These are phyloP conservation scores for Camponotus vicinus DNA, from an alignment of 1,140 invertebrate genomes.

Conservation along the genomic window DNA sequence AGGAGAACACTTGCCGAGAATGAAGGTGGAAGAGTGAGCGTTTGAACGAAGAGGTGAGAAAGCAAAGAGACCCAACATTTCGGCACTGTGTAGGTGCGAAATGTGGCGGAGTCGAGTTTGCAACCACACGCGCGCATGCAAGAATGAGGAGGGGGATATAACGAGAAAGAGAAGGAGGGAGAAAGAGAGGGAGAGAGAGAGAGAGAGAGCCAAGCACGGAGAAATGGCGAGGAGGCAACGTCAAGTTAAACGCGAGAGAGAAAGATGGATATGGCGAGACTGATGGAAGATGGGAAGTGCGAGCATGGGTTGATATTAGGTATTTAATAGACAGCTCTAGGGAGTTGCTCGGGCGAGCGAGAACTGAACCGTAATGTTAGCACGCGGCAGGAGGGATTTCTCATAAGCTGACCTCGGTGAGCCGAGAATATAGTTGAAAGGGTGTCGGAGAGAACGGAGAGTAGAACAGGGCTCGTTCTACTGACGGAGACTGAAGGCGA, in stretches of 20 bases:
- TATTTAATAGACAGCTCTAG: slow-evolving; percentile 83
- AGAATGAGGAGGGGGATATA: background rate
- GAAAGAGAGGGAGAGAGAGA: background rate
- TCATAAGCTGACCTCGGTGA: slow-evolving; percentile 81
- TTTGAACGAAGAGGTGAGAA: background rate
- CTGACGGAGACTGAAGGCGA: slow-evolving; percentile 67
- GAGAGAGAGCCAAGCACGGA: background rate
- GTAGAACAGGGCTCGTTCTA: slow-evolving; percentile 43
- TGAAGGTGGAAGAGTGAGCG: slow-evolving; percentile 15
- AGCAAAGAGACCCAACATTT: slow-evolving; percentile 42
- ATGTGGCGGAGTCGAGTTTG: slow-evolving; percentile 43
- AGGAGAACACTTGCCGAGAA: background rate
- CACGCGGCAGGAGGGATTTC: slow-evolving; percentile 80
- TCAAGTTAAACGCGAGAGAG: slow-evolving; percentile 5
- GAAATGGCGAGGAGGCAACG: background rate
- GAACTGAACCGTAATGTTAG: slow-evolving; percentile 80
- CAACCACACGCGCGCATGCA: slow-evolving; percentile 14
- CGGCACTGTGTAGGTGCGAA: slow-evolving; percentile 45
- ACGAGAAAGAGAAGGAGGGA: slow-evolving; percentile 28
- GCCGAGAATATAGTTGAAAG: slow-evolving; percentile 74
- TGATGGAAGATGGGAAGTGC: slow-evolving; percentile 45
- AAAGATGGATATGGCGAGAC: slow-evolving; percentile 9
- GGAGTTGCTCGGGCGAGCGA: slow-evolving; percentile 75
- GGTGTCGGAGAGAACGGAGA: slow-evolving; percentile 62
- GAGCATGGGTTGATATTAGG: slow-evolving; percentile 81